These are phyloP conservation scores for Heliconius melpomene DNA, from an alignment of 1,140 invertebrate genomes.

Conservation along the genomic window DNA sequence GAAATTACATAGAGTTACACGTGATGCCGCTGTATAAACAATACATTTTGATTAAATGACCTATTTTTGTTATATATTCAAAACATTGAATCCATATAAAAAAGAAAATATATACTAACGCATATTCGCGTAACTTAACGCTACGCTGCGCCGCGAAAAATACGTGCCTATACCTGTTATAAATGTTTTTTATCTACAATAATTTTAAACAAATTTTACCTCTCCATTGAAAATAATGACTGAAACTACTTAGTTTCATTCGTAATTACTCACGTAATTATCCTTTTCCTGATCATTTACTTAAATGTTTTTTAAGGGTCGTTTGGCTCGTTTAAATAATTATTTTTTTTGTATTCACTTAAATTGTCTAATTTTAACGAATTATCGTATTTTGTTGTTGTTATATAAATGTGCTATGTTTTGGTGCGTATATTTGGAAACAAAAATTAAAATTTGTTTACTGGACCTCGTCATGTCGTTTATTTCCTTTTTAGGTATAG, in stretches of 20 bases:
- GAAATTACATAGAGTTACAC: no score
- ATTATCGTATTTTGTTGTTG: background rate
- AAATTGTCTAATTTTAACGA: background rate
- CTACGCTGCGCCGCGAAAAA: background rate
- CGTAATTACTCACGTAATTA: background rate
- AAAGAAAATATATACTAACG: no score
- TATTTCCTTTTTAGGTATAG: no score
- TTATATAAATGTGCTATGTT: background rate
- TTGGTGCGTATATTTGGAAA: no score
- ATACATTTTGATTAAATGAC: background rate
- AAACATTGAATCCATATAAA: no score
- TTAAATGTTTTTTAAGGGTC: slow-evolving; percentile 9
- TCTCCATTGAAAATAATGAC: background rate
- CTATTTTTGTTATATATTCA: no score
- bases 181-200: background rate
- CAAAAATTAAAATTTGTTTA: no score
- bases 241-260: slow-evolving; percentile 9
- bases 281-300: slow-evolving; percentile 4
- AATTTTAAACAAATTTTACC: slow-evolving; percentile 4
- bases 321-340: slow-evolving; percentile 5
- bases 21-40: no score
- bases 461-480: no score
- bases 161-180: background rate
- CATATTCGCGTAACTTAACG: background rate
- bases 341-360: slow-evolving; percentile 5